Evolutionary conservation across 1,140 invertebrate species (phyloP), one percentile per base, ranked within the genome.

Genomic region (Eupristina koningsbergeri): DNA sequence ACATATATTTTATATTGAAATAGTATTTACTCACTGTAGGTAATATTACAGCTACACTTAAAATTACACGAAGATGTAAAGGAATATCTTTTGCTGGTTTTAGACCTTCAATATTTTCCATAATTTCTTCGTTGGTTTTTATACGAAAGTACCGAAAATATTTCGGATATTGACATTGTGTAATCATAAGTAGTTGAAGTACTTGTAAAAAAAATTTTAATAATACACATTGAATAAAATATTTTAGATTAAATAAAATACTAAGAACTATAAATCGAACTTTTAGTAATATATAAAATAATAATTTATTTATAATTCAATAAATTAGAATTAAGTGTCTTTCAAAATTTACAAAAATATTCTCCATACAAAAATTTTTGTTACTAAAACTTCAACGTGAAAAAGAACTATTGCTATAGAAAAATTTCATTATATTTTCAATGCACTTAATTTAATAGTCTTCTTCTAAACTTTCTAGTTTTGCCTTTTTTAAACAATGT

Each of bases 81-180:
- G 85, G 22, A 22, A 88, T 80, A 29, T 83, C 85, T 85, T 86
- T 88, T 6, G 90, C 89, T 6, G 89, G 86, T 0, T 69, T 80
- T 67, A 86, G 86, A 41, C 91, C 90, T 76, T 89, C 85, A 3
- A 92, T 86, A 19, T 85, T 85, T 9, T 92, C 89, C 34, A 87
- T 88, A 34, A 91, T 89, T 84, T 92, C 89, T 84, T 89, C 88
- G 26, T 88, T 87, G 7, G 86, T 82, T 0, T 88, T 85, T 45
- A 90, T 88, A 0, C 74, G 84, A 84, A 91, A 88, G 81, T 93
- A 93, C 26, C 84, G 83, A 83, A 93, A 93, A 19, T 91, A 89
- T n/a, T 90, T 74, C 31, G 92, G 90, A 87, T 92, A 93, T 1
- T 92, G 91, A 13, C 90, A 91, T 75, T 86, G 82, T n/a, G 61